Conservation (phyloP, 1,140 invertebrate genomes). For the Ericerus pela region DNA sequence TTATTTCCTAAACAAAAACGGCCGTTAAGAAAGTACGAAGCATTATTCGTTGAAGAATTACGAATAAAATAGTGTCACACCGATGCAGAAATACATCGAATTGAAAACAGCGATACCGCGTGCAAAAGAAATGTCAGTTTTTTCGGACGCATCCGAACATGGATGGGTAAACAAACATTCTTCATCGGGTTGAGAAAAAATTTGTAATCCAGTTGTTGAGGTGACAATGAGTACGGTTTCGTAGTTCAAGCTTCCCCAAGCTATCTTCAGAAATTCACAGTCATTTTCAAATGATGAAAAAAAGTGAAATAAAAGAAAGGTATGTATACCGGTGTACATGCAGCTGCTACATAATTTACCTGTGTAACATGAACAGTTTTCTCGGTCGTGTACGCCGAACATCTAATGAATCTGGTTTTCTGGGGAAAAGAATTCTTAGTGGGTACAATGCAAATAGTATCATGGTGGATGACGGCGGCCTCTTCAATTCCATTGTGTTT, state of each 20-base stretch:
- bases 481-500: constrained; percentile 15
- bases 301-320: not conserved
- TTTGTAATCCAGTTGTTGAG: constrained; percentile 24
- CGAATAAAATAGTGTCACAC: constrained; percentile 14
- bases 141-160: constrained; percentile 18
- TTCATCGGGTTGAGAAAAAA: constrained; percentile 22
- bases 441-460: constrained; percentile 23
- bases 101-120: constrained; percentile 20
- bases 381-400: constrained; percentile 15
- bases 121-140: constrained; percentile 18
- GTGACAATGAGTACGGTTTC: constrained; percentile 22
- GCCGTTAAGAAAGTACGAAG: not conserved
- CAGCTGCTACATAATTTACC: constrained; percentile 14
- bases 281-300: not conserved
- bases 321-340: not conserved
- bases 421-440: constrained; percentile 15
- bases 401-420: constrained; percentile 21
- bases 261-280: constrained; percentile 22
- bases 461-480: constrained; percentile 22
- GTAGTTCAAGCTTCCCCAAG: constrained; percentile 23
- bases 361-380: constrained; percentile 19
- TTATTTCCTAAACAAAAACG: constrained; percentile 22
- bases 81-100: constrained; percentile 22
- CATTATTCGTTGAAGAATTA: constrained; percentile 1
- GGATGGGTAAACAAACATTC: constrained; percentile 22